phyloP scores from a whole-genome alignment of 2,797 vertebrate species.

The Anas capensis region DNA sequence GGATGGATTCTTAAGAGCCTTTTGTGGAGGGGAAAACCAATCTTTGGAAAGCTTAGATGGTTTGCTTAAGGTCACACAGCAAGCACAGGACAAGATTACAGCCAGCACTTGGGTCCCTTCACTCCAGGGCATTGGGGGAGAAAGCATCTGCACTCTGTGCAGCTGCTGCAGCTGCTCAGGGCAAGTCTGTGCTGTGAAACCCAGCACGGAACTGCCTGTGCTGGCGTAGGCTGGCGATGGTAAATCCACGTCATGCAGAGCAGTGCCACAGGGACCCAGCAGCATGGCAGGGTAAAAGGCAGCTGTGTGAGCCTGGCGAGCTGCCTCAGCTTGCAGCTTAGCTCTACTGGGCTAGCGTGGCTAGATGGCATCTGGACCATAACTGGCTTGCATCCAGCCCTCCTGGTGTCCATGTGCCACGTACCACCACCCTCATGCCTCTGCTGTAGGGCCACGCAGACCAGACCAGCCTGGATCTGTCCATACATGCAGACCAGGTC shows the following conservation, averaged over 20 bases:
- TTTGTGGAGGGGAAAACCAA: slow-evolving; percentile 21
- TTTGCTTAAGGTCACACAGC: slow-evolving; percentile 21
- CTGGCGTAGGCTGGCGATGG: background rate
- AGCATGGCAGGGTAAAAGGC: background rate
- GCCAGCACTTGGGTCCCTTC: background rate
- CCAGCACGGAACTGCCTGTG: accelerated
- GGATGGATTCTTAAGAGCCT: background rate
- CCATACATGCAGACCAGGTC: background rate
- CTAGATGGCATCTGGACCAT: background rate
- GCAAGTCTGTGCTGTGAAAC: background rate
- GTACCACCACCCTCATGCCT: accelerated
- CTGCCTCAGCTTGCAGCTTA: background rate
- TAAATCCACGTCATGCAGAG: background rate
- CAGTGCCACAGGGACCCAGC: background rate
- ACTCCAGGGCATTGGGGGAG: background rate
- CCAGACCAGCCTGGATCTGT: background rate
- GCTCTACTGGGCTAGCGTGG: background rate
- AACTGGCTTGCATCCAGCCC: background rate
- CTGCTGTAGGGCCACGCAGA: background rate
- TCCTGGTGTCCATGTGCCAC: background rate
- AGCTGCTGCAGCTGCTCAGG: slow-evolving; percentile 37
- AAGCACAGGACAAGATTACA: background rate
- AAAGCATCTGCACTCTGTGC: background rate
- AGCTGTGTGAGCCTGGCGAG: slow-evolving; percentile 21
- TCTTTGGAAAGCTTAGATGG: background rate